Percentiles rank a stretch among this genome's conserved stretches.
Evolutionary conservation across 2,888 invertebrate species (phyloP).

Genomic region (Phorcus lineatus): DNA sequence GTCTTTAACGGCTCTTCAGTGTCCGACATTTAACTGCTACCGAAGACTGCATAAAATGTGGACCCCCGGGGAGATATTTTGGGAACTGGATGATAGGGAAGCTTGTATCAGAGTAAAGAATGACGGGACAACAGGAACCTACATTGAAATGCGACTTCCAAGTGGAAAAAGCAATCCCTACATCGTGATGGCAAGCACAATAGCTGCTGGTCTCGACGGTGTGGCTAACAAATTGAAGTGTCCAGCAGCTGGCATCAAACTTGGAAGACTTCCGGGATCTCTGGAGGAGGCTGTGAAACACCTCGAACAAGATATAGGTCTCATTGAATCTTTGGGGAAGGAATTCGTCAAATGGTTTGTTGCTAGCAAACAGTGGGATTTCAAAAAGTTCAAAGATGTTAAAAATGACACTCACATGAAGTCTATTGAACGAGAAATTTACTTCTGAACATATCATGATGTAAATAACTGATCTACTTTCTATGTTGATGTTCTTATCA

Average conservation of each 20-base stretch:
- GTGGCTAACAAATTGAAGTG: no score
- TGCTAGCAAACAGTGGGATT: no score
- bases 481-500: no score
- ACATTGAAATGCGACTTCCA: no score
- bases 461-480: no score
- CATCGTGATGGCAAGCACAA: no score
- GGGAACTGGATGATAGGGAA: not conserved
- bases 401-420: no score
- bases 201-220: no score
- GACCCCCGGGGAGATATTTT: not conserved
- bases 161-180: no score
- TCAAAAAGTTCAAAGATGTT: no score
- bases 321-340: slow-evolving; percentile 16
- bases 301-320: not conserved
- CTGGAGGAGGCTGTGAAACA: slow-evolving; percentile 24
- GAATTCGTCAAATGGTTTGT: not conserved
- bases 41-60: not conserved
- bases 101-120: not conserved
- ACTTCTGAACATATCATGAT: no score
- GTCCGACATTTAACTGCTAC: slow-evolving; percentile 37
- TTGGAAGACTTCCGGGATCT: not conserved
- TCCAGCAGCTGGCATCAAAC: not conserved
- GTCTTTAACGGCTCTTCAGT: slow-evolving; percentile 26
- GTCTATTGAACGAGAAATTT: no score
- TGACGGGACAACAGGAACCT: not conserved